phyloP scores from a whole-genome alignment of 2,797 vertebrate species.

The Sebastes elongatus region DNA sequence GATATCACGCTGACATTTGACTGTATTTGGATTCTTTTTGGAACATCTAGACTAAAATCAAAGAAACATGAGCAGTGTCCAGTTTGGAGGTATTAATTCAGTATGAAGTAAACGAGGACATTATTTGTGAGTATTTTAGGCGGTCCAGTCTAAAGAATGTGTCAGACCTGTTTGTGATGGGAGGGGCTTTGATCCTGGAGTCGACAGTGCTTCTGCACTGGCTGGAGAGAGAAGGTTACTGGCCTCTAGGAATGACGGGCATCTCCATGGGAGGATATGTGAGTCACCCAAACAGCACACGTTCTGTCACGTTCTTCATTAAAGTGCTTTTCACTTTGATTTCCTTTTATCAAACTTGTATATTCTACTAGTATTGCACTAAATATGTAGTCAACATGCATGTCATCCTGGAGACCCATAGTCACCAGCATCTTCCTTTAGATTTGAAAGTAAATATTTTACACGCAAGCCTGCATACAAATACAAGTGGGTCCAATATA shows the following conservation, averaged over 20 bases:
- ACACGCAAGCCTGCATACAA: not conserved
- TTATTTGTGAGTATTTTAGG: conserved; percentile 76
- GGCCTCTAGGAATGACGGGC: conserved; percentile 96
- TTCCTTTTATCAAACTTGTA: not conserved
- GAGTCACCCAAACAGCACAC: conserved; percentile 65
- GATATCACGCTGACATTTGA: not conserved
- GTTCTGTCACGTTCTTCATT: not conserved
- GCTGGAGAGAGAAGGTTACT: conserved; percentile 95
- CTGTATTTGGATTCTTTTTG: not conserved
- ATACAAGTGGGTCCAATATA: not conserved
- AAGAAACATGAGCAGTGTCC: not conserved
- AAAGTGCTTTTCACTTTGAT: not conserved
- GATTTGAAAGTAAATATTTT: not conserved
- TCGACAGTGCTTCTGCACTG: conserved; percentile 93
- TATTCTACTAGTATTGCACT: not conserved
- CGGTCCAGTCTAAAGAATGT: conserved; percentile 96
- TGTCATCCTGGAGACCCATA: not conserved
- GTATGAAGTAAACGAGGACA: not conserved
- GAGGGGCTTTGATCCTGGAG: conserved; percentile 94
- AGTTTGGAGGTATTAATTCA: not conserved
- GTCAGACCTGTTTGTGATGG: conserved; percentile 99
- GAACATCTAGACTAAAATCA: not conserved
- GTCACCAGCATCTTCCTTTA: not conserved
- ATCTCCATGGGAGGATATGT: conserved; percentile 99
- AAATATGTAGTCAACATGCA: not conserved